These are phyloP conservation scores for Cecidostiba fungosa DNA, from an alignment of 2,888 invertebrate species.

Conservation along the genomic window DNA sequence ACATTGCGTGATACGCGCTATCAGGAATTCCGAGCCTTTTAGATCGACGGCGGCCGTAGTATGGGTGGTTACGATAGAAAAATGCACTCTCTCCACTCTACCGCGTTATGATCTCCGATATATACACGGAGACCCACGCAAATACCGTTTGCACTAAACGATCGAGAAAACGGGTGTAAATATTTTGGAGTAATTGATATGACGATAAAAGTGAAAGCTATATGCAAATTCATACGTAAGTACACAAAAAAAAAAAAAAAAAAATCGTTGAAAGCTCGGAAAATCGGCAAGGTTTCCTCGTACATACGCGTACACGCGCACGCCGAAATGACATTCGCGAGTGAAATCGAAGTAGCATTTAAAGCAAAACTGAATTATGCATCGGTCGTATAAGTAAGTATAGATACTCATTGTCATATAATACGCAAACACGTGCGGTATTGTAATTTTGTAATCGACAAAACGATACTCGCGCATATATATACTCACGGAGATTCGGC, in stretches of 20 bases:
- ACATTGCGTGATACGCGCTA: constrained; percentile 48
- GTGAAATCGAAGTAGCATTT: neutral
- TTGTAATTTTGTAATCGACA: no score
- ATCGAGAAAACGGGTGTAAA: neutral
- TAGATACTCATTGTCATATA: no score
- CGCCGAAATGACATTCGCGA: neutral
- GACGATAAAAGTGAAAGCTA: neutral
- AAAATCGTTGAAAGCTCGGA: neutral
- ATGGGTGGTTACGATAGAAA: neutral
- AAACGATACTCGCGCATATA: neutral
- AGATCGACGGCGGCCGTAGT: neutral
- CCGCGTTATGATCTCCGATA: neutral
- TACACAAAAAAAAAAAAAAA: neutral
- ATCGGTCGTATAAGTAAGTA: neutral
- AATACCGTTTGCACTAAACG: neutral
- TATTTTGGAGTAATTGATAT: no score
- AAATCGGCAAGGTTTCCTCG: neutral
- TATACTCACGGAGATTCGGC: constrained; percentile 18
- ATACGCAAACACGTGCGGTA: no score
- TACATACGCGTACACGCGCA: neutral
- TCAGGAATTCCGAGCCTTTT: constrained; percentile 46
- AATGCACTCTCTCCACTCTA: neutral
- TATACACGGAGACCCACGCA: neutral
- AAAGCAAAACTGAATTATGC: neutral
- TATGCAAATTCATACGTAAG: neutral